Conservation (phyloP, 2,113 vertebrate genomes). For the Oceanodroma tethys region DNA sequence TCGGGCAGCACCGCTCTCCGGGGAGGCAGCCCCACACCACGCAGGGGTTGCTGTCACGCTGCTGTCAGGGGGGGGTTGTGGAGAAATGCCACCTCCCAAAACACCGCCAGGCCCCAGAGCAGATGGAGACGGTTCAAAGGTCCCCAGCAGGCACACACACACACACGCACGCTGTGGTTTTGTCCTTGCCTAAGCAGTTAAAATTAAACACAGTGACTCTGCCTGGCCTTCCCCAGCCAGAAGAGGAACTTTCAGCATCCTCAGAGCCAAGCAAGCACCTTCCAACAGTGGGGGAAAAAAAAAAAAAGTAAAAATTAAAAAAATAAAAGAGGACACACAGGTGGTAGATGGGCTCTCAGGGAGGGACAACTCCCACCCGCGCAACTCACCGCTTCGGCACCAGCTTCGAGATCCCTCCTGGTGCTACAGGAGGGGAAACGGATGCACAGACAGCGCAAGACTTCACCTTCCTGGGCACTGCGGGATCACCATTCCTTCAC, state of each 20-base stretch:
- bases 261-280: not conserved
- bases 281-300: not conserved
- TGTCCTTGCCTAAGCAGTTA: not conserved
- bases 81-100: not conserved
- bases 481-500: not conserved
- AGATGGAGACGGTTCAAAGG: slow-evolving; percentile 42
- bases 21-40: not conserved
- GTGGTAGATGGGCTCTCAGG: not conserved
- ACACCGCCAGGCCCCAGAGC: not conserved
- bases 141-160: not conserved
- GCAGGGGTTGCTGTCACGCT: not conserved
- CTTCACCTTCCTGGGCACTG: not conserved
- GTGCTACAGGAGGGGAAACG: not conserved
- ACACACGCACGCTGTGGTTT: not conserved
- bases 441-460: not conserved
- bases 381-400: rapidly evolving
- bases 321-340: not conserved
- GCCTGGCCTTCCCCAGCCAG: not conserved
- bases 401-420: not conserved
- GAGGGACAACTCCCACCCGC: not conserved
- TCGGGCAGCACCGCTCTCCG: rapidly evolving
- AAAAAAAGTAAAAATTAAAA: rapidly evolving
- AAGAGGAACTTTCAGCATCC: not conserved
- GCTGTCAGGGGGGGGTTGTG: not conserved
- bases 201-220: not conserved